Percentiles rank a stretch among this genome's conserved stretches.
These are phyloP conservation scores for Lacerta bilineata DNA, from an alignment of 2,797 vertebrate species.

Conservation along the genomic window DNA sequence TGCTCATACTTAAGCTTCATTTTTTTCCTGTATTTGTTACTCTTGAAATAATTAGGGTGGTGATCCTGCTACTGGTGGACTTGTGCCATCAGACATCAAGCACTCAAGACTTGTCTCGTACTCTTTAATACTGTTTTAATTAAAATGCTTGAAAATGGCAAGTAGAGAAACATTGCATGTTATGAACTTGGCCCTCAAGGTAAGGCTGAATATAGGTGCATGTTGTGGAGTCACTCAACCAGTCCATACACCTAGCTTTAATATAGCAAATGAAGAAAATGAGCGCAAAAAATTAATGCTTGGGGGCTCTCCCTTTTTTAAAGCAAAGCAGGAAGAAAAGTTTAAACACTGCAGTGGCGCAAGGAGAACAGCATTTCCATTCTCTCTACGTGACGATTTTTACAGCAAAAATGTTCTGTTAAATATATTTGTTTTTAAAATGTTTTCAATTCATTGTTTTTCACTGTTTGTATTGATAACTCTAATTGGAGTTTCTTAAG, in stretches of 20 bases:
- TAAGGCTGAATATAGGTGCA: conserved; percentile 37
- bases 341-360: background rate
- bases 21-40: background rate
- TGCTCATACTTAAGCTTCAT: background rate
- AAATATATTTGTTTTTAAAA: too few species aligned
- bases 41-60: background rate
- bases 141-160: conserved; percentile 26
- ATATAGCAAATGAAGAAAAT: conserved; percentile 5
- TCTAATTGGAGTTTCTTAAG: too few species aligned
- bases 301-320: background rate
- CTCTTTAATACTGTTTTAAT: background rate
- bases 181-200: conserved; percentile 38
- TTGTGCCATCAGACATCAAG: background rate
- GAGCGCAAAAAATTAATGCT: too few species aligned
- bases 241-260: background rate
- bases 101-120: background rate
- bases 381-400: background rate
- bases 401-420: too few species aligned
- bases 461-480: too few species aligned
- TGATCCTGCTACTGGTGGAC: background rate
- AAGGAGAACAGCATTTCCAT: background rate
- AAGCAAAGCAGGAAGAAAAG: background rate
- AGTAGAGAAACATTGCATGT: background rate
- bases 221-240: background rate
- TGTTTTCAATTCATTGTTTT: background rate